Evolutionary conservation across 2,888 invertebrate species (phyloP).

Genomic region (Seira musarum): DNA sequence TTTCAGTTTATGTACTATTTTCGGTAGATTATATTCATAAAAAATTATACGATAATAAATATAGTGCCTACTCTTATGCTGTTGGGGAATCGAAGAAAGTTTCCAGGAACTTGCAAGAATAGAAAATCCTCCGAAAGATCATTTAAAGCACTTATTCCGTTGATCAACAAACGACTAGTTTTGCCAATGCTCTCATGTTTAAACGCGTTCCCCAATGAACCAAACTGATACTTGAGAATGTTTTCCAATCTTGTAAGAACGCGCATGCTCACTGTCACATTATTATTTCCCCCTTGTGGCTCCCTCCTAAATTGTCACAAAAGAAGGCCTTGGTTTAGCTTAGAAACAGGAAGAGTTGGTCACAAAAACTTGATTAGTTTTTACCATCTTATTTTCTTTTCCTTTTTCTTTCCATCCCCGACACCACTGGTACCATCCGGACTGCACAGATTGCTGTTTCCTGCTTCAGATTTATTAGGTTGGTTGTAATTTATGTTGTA

Average conservation of each 20-base stretch:
- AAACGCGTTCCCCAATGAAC: constrained; percentile 64
- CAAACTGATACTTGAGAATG: constrained; percentile 59
- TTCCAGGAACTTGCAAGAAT: constrained; percentile 56
- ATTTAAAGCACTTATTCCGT: constrained; percentile 61
- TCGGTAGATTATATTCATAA: background rate
- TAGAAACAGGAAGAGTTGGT: no score
- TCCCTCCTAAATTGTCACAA: constrained; percentile 52
- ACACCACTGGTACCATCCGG: no score
- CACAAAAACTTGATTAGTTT: background rate
- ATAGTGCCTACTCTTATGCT: constrained; percentile 48
- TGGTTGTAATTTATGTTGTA: constrained; percentile 33
- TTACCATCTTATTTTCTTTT: constrained; percentile 59
- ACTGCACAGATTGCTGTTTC: no score
- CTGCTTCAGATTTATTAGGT: background rate
- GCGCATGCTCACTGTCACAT: constrained; percentile 38
- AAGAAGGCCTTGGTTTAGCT: no score
- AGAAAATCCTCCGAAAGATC: constrained; percentile 63
- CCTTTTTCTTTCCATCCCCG: constrained; percentile 45
- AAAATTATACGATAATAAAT: no score
- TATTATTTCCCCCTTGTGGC: constrained; percentile 42
- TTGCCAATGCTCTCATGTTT: constrained; percentile 48
- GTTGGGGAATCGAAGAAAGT: constrained; percentile 59
- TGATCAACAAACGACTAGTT: constrained; percentile 60
- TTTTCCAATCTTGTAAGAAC: constrained; percentile 43
- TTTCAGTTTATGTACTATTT: background rate